Evolutionary conservation across 2,888 invertebrate species (phyloP), one percentile per base, ranked within the genome.

Genomic region (Watsonalla binaria): DNA sequence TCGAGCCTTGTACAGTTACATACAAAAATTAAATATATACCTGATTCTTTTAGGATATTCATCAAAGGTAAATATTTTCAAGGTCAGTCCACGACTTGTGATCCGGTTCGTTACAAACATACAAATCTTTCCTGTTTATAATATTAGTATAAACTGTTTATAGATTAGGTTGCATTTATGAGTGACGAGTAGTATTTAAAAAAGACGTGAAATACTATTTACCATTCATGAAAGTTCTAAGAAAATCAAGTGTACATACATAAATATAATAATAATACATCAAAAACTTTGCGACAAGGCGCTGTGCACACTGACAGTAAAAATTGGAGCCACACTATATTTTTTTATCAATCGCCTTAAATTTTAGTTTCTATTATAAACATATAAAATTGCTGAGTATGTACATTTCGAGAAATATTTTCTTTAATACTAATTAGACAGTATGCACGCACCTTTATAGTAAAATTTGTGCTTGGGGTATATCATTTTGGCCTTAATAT

Each of bases 401-500:
- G 63, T 75, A 72, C 67, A 75, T 52, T 57, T 56, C 58, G 59
- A 59, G 55, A 59, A 53, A 52, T 55, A 55, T 54, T 55, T 59
- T 49, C 52, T 47, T 37, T 46, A 34, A 49, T 52, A 48, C 46
- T 52, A 52, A 55, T 51, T 51, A 51, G 51, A 57, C 63, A 68
- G 69, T 70, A 66, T 70, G 66, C 74, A 74, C 70, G 60, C 69
- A 68, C 73, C 71, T 65, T 68, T 60, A 57, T 60, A 68, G 42
- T 42, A 73, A 75, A 78, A 74, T 74, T 86, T 84, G 87, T 86
- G 88, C 85, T 76, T 70, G 76, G 80, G 79, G 78, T 81, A 77
- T 58, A 61, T 46, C 61, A 66, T 65, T 74, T 82, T 82, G 80
- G 83, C 80, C 80, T 76, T 74, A 72, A 37, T 58, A 56, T 57